phyloP scores from a whole-genome alignment of 2,888 invertebrate species.

The Didymodactylos carnosus region DNA sequence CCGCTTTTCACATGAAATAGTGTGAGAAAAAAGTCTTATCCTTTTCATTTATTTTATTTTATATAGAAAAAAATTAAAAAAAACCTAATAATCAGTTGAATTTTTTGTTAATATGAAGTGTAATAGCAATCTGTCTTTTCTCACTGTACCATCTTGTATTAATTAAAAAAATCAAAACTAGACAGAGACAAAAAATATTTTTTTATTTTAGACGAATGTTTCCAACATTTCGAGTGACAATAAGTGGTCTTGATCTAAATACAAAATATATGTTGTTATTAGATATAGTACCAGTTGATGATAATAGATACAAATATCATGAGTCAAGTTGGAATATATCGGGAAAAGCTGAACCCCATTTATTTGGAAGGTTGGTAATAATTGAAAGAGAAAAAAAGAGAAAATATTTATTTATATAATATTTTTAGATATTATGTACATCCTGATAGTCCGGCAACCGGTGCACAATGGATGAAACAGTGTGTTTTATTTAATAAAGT shows the following conservation, averaged over 20 bases:
- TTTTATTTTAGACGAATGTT: constrained; percentile 25
- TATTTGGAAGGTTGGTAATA: constrained; percentile 45
- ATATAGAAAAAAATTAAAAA: no score
- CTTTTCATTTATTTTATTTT: no score
- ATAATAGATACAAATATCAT: constrained; percentile 53
- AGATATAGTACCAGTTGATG: constrained; percentile 55
- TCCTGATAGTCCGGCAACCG: constrained; percentile 9
- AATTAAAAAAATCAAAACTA: no score
- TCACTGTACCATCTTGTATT: no score
- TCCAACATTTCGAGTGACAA: constrained; percentile 55
- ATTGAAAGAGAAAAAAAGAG: no score
- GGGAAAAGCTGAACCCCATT: constrained; percentile 60
- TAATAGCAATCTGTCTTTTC: no score
- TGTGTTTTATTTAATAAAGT: constrained; percentile 10
- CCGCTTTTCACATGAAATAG: no score
- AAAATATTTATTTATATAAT: background rate
- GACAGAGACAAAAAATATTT: no score
- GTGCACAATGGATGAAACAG: constrained; percentile 14
- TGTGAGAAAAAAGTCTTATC: no score
- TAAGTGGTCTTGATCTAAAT: constrained; percentile 57
- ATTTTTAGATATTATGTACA: constrained; percentile 1
- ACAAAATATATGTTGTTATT: constrained; percentile 60
- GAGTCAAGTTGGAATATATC: constrained; percentile 65
- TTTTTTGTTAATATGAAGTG: no score
- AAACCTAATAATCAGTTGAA: no score